Conservation (phyloP, 1,140 invertebrate genomes). For the Temnothorax curvispinosus region DNA sequence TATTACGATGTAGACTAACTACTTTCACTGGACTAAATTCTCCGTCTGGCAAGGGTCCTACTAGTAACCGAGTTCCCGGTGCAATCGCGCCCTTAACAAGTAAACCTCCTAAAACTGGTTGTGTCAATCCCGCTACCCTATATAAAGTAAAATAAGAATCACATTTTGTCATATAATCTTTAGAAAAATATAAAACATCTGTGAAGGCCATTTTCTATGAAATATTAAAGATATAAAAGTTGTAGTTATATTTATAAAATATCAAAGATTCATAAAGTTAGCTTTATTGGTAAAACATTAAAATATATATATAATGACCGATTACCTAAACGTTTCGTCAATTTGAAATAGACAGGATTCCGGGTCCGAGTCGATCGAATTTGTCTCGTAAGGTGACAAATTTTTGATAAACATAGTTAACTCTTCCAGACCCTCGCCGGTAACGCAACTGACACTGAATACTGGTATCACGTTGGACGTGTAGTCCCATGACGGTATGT, state of each 20-base stretch:
- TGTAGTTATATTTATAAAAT: not conserved
- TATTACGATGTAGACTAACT: conserved; percentile 95
- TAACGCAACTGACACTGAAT: conserved; percentile 98
- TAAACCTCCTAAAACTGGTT: conserved; percentile 96
- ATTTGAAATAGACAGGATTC: conserved; percentile 95
- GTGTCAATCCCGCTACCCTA: conserved; percentile 89
- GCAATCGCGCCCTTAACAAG: conserved; percentile 93
- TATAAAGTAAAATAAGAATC: conserved; percentile 46
- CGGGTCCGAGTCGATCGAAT: conserved; percentile 78
- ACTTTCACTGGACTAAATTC: conserved; percentile 92
- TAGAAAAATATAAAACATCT: not conserved
- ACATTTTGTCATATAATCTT: not conserved
- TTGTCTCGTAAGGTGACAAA: conserved; percentile 78
- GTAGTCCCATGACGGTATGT: conserved; percentile 88
- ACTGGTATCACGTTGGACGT: conserved; percentile 92
- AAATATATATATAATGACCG: not conserved
- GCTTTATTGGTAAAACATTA: not conserved
- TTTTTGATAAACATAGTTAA: conserved; percentile 90
- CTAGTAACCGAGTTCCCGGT: conserved; percentile 92
- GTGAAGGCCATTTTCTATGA: not conserved
- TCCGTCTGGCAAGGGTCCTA: conserved; percentile 95
- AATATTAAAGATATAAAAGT: conserved; percentile 6
- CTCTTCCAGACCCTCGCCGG: conserved; percentile 93
- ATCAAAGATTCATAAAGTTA: not conserved
- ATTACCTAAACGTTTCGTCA: conserved; percentile 94